Evolutionary conservation across 1,140 invertebrate species (phyloP).

Genomic region (Agrypnia vestita): DNA sequence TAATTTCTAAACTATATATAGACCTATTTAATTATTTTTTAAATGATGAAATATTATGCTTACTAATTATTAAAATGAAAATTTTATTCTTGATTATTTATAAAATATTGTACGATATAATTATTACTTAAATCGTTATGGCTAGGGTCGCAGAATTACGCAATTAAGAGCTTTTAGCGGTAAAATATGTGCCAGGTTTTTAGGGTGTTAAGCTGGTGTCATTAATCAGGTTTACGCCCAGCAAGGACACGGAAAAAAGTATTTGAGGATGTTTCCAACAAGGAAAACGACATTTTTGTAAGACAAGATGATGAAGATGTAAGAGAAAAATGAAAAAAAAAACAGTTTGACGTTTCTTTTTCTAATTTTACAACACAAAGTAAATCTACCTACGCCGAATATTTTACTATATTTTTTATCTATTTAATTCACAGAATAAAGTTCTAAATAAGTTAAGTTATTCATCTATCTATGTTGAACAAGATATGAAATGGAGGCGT

Average conservation of each 20-base stretch:
- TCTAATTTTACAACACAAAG: not conserved
- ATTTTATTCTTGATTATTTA: too few species aligned
- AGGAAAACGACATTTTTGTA: conserved; percentile 9
- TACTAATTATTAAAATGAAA: not conserved
- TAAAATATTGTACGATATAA: too few species aligned
- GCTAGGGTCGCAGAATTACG: conserved; percentile 8
- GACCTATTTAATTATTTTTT: not conserved
- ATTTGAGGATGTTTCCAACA: not conserved
- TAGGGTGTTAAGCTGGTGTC: conserved; percentile 21
- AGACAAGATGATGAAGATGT: not conserved
- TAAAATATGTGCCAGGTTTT: conserved; percentile 21
- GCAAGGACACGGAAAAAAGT: conserved; percentile 10
- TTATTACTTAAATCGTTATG: not conserved
- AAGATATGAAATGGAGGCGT: too few species aligned
- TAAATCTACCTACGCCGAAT: not conserved
- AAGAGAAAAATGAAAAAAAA: not conserved
- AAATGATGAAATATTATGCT: not conserved
- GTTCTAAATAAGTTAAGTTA: too few species aligned
- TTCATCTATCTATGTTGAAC: not conserved
- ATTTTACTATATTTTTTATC: too few species aligned
- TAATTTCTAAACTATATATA: too few species aligned
- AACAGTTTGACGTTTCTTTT: not conserved
- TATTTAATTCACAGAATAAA: not conserved
- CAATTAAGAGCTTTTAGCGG: conserved; percentile 35
- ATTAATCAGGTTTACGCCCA: conserved; percentile 32